Evolutionary conservation across 1,140 invertebrate species (phyloP).

Genomic region (Nephotettix cincticeps): DNA sequence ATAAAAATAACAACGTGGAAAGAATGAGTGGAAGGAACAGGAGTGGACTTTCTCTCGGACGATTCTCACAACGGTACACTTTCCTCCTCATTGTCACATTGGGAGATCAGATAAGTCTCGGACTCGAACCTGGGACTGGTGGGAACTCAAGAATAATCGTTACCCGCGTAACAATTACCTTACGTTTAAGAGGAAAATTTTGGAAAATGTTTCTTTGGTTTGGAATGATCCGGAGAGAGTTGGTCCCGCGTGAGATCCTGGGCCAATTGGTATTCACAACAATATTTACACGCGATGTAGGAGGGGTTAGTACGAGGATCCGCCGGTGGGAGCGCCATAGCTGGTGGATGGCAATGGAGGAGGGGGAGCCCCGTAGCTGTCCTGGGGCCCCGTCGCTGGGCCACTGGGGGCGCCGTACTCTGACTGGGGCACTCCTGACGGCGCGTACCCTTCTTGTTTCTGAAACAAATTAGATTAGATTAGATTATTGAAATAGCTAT

Average conservation of each 20-base stretch:
- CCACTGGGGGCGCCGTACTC: slow-evolving; percentile 51
- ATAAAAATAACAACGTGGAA: slow-evolving; percentile 3
- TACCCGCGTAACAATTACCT: too few species aligned
- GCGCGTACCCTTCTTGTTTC: slow-evolving; percentile 46
- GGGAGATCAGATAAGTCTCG: too few species aligned
- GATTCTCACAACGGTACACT: background rate
- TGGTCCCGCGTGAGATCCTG: slow-evolving; percentile 1
- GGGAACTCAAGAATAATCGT: too few species aligned
- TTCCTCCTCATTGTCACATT: background rate
- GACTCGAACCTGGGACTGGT: too few species aligned
- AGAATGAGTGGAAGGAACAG: background rate
- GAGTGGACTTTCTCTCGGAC: background rate
- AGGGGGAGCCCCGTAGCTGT: slow-evolving; percentile 49
- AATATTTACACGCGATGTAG: background rate
- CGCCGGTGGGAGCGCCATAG: slow-evolving; percentile 19
- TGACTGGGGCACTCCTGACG: slow-evolving; percentile 42
- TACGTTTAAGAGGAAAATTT: background rate
- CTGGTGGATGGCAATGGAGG: slow-evolving; percentile 41
- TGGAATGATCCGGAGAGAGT: background rate
- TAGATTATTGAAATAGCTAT: too few species aligned
- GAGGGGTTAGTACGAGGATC: slow-evolving; percentile 14
- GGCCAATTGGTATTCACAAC: background rate
- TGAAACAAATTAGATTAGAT: slow-evolving; percentile 40
- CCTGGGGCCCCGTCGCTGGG: slow-evolving; percentile 35
- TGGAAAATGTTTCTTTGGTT: background rate